Conservation (phyloP, 53 echinoderm and acorn worm genomes). For the Paracentrotus lividus region DNA sequence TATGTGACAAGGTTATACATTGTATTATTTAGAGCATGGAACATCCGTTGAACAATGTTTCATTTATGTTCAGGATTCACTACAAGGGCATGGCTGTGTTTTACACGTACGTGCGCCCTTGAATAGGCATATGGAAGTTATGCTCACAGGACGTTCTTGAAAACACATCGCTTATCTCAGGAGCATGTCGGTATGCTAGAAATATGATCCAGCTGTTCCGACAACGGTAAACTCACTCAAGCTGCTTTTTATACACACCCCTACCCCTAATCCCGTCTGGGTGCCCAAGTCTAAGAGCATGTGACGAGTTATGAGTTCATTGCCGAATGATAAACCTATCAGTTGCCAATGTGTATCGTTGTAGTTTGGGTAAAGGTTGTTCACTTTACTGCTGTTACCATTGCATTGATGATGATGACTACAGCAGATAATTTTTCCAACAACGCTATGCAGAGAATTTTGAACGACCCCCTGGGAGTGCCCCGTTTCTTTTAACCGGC, state of each 20-base stretch:
- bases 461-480: neutral
- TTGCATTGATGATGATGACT: constrained; percentile 28
- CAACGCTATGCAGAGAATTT: constrained; percentile 32
- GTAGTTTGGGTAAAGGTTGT: neutral
- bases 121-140: constrained; percentile 25
- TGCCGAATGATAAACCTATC: constrained; percentile 44
- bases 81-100: neutral
- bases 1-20: neutral
- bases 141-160: constrained; percentile 15
- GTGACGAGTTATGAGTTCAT: constrained; percentile 56
- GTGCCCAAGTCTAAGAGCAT: constrained; percentile 38
- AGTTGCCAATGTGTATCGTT: neutral
- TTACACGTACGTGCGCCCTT: constrained; percentile 7
- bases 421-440: neutral
- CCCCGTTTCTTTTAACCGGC: constrained; percentile 48
- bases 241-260: neutral
- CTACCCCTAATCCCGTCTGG: constrained; percentile 26
- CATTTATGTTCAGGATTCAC: neutral
- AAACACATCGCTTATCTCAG: constrained; percentile 39
- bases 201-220: constrained; percentile 61
- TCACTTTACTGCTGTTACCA: neutral
- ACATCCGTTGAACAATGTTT: neutral
- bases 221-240: neutral
- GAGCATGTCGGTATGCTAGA: constrained; percentile 42
- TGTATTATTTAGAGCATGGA: neutral